Base-by-base conservation (phyloP, 1,140 invertebrate genomes). In the Heliconius eleuchia region DNA sequence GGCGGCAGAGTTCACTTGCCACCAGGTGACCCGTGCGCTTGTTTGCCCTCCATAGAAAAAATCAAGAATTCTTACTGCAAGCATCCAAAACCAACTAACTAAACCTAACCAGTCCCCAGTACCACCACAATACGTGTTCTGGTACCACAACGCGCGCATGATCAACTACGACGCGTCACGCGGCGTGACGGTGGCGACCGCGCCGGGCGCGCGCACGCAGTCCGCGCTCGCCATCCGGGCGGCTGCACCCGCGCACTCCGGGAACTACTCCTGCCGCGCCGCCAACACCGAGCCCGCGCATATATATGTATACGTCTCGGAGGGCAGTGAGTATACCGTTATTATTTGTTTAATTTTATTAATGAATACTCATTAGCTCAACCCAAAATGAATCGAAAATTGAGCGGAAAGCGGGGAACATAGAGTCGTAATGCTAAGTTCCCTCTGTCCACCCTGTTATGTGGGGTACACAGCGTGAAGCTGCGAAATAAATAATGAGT, bases 141-240 rank as follows among this genome's bases (percentile, higher is more conserved):
- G 97, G 97, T 98, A 97, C 95, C 98, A 98, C 94, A 98, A 98
- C 95, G 97, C 97, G 87, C 96, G 97, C 81, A 98, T 98, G 97
- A 98, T 98, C 95, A 98, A 98, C 95, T 98, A 98, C 92, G 98
- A 98, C 96, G 83, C 95, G 96, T 72, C 96, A 97, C 86, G 97
- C 78, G 98, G 97, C 85, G 97, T 98, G 78, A 96, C 95, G 83
- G 97, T 98, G 85, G 96, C 97, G 91, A 98, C 97, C 71, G 97
- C 97, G 91, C 97, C 97, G 78, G 97, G 97, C 80, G 96, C 97
- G 88, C 96, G 96, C 87, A 98, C 97, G 66, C 97, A 98, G 93
- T 97, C 97, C 84, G 96, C 97, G 82, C 96, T 98, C 76, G 97
- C 96, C 83, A 98, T 98, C 88, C 95, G 96, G 74, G 96, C 97